phyloP scores from a whole-genome alignment of 2,888 invertebrate species.

The Ethmia dodecea region DNA sequence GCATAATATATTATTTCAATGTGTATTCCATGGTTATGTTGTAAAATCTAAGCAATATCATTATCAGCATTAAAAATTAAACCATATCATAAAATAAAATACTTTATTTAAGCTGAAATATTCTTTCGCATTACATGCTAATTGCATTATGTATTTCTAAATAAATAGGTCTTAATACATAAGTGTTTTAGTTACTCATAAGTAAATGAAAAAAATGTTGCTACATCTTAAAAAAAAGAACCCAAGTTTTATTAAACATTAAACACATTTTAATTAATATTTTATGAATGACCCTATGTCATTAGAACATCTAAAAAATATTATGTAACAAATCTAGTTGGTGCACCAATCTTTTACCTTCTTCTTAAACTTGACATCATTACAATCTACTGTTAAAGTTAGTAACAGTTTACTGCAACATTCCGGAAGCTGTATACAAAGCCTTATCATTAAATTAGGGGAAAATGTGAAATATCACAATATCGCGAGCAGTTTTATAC shows the following conservation, averaged over 20 bases:
- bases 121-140: constrained; percentile 46
- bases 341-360: constrained; percentile 25
- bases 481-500: constrained; percentile 53
- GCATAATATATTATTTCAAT: too few species aligned
- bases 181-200: constrained; percentile 39
- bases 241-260: constrained; percentile 5
- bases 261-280: constrained; percentile 3
- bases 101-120: constrained; percentile 73
- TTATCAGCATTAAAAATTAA: constrained; percentile 27
- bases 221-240: constrained; percentile 13
- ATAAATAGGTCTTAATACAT: constrained; percentile 60
- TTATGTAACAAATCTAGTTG: constrained; percentile 13
- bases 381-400: constrained; percentile 56
- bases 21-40: too few species aligned
- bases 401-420: constrained; percentile 72
- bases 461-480: constrained; percentile 58
- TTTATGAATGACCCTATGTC: constrained; percentile 3
- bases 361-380: constrained; percentile 18
- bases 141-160: constrained; percentile 49
- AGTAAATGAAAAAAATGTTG: constrained; percentile 29
- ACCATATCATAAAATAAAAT: constrained; percentile 58
- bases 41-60: too few species aligned
- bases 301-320: constrained; percentile 6
- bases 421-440: constrained; percentile 77
- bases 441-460: constrained; percentile 56